Conservation (phyloP, 2,113 vertebrate species). For the Muntiacus muntjak region DNA sequence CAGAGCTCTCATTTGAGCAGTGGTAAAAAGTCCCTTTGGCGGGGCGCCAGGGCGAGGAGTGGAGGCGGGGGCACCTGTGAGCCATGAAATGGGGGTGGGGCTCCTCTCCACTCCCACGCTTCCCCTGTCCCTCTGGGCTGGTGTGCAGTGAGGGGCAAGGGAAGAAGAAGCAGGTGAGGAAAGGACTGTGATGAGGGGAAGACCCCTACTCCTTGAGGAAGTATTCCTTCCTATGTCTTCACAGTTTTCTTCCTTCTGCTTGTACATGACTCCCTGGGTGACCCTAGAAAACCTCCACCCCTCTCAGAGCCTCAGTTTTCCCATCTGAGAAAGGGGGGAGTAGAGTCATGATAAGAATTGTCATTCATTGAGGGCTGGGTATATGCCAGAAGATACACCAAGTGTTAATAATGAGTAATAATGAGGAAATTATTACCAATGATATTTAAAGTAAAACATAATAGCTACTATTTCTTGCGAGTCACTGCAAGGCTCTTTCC, state of each 20-base stretch:
- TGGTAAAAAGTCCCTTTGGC: constrained; percentile 77
- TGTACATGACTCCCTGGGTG: background rate
- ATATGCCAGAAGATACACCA: background rate
- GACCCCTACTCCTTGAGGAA: background rate
- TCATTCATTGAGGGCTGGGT: background rate
- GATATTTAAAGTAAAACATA: background rate
- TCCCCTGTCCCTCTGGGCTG: background rate
- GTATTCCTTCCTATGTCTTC: background rate
- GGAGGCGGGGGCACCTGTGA: background rate
- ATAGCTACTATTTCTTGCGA: background rate
- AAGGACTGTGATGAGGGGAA: background rate
- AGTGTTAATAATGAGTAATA: background rate
- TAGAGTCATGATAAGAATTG: background rate
- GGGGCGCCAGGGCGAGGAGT: background rate
- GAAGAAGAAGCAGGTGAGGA: background rate
- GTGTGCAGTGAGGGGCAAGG: too few species aligned
- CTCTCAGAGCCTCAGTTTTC: background rate
- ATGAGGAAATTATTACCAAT: accelerated
- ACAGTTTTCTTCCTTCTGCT: background rate
- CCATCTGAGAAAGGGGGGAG: background rate
- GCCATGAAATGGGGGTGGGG: background rate
- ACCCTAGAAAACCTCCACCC: background rate
- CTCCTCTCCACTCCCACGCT: background rate
- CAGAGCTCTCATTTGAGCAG: constrained; percentile 77
- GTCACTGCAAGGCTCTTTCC: too few species aligned